Base-by-base conservation (phyloP, 2,113 vertebrate genomes). In the Meles meles region DNA sequence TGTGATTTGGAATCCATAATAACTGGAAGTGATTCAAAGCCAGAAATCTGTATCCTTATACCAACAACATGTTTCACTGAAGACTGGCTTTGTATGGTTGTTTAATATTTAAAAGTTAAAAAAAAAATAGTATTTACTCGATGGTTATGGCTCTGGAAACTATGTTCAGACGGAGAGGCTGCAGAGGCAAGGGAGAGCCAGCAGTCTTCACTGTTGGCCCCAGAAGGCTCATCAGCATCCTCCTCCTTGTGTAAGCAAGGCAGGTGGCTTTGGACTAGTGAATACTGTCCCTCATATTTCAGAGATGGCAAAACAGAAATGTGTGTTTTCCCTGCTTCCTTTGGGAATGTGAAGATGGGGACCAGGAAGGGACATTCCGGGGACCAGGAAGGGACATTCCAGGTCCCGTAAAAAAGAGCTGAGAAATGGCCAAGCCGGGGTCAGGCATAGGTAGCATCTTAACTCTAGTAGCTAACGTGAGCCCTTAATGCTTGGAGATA, bases 31-130 rank as follows among this genome's bases (percentile, higher is more conserved):
- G 97, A 96, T 95, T 98, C 94, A 98, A 97, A 95, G 97, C 96
- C 88, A 97, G 97, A 98, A 98, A 97, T 98, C 97, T 98, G 97
- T 98, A 96, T 97, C 97, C 98, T 98, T 98, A 97, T 94, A 97
- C 97, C 90, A 98, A 96, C 89, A 97, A 77, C 96, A 96, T 97
- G 96, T 97, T 98, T 98, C 97, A 92, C 77, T 98, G 94, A 98
- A 98, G 97, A 98, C 96, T 94, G 81, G 74, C 95, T 96, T 98
- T 98, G 97, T 98, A 80, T 94, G 91, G 94, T 96, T 97, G 92
- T 98, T 97, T 96, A 98, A 98, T 98, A 98, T 97, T 98, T 98
- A 98, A 96, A 97, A 98, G 93, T 88, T 93, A 87, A 88, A 80
- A 59, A 59, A n/a, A 95, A 93, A 84, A 79, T 83, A 84, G 77